phyloP scores from a whole-genome alignment of 2,888 invertebrate genomes.

The Plemyria rubiginata region DNA sequence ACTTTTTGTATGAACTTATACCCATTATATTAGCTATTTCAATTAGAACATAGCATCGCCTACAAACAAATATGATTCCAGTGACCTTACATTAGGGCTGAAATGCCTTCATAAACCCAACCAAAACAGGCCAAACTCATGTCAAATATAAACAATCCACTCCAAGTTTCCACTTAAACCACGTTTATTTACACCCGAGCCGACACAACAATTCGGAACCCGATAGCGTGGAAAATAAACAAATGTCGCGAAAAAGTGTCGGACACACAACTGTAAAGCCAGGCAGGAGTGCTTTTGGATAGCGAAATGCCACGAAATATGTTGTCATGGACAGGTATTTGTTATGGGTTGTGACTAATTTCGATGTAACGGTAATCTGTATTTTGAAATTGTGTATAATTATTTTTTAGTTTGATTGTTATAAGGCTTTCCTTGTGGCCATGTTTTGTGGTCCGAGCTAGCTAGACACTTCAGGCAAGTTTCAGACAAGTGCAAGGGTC shows the following conservation, averaged over 20 bases:
- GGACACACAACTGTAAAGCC: constrained; percentile 43
- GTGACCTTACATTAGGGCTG: neutral
- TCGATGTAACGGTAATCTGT: neutral
- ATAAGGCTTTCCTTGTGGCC: neutral
- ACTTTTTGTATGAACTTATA: too few species aligned
- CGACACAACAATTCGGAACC: constrained; percentile 53
- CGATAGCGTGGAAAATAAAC: constrained; percentile 53
- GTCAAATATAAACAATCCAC: constrained; percentile 26
- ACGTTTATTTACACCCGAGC: constrained; percentile 53
- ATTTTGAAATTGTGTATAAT: too few species aligned
- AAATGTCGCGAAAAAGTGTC: constrained; percentile 56
- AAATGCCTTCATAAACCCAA: neutral
- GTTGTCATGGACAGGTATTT: constrained; percentile 29
- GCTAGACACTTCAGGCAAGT: constrained; percentile 24
- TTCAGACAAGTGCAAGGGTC: constrained; percentile 27
- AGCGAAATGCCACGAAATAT: constrained; percentile 22
- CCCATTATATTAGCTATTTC: too few species aligned
- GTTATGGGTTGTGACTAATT: constrained; percentile 20
- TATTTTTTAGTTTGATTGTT: too few species aligned
- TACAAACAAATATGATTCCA: neutral
- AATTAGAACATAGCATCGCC: too few species aligned
- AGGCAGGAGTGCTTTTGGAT: constrained; percentile 26
- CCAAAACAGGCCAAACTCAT: constrained; percentile 9
- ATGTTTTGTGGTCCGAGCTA: constrained; percentile 14
- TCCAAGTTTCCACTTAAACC: constrained; percentile 33